phyloP scores from a whole-genome alignment of 1,140 invertebrate genomes.

The Halictus rubicundus region DNA sequence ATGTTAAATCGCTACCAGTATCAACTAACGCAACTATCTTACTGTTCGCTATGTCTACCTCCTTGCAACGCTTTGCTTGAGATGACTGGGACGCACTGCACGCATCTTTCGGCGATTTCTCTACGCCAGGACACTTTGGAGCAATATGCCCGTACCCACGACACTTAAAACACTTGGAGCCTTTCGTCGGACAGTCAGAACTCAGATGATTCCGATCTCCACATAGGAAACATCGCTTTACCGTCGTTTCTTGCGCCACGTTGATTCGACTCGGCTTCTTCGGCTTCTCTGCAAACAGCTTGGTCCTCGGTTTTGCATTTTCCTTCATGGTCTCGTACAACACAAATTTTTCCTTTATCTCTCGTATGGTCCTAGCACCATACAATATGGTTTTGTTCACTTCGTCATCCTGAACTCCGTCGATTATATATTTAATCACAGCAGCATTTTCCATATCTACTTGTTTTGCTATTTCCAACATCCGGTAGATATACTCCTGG shows the following conservation, averaged over 20 bases:
- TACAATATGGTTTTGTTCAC: too few relatives aligned
- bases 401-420: too few relatives aligned
- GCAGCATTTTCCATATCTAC: too few relatives aligned
- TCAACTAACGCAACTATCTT: background rate
- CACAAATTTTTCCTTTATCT: too few relatives aligned
- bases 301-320: background rate
- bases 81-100: background rate
- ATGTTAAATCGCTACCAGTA: too few relatives aligned
- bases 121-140: background rate
- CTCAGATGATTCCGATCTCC: background rate
- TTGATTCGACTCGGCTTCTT: background rate
- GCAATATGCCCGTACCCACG: constrained; percentile 17
- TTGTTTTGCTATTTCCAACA: too few relatives aligned
- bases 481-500: too few relatives aligned
- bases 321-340: background rate
- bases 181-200: constrained; percentile 1
- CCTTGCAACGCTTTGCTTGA: background rate
- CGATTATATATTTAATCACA: too few relatives aligned
- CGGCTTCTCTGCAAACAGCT: background rate
- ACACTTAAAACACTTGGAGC: constrained; percentile 5
- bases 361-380: too few relatives aligned
- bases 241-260: background rate
- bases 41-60: background rate
- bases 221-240: background rate
- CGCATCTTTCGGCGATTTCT: background rate